Conservation (phyloP, 2,113 vertebrate species). For the Dipodomys spectabilis region DNA sequence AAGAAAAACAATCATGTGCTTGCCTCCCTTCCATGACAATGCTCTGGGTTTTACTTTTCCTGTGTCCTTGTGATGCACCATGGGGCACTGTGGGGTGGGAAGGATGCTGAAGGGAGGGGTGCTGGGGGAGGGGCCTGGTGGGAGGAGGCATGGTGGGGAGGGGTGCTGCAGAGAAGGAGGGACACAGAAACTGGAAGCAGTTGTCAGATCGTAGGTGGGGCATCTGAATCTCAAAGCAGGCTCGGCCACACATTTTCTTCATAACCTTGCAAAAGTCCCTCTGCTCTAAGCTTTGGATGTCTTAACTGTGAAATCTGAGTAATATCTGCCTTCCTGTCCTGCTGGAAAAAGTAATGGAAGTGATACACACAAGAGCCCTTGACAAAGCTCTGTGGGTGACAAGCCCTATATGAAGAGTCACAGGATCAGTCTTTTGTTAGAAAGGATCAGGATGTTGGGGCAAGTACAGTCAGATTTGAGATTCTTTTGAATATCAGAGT, state of each 20-base stretch:
- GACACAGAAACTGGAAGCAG: neutral
- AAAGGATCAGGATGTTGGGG: neutral
- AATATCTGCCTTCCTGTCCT: neutral
- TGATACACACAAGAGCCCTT: neutral
- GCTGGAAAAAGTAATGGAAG: slow-evolving; percentile 40
- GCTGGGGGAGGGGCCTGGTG: neutral
- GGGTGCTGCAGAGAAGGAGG: neutral
- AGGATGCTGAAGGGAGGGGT: no score
- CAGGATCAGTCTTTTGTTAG: neutral
- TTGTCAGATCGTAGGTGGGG: neutral
- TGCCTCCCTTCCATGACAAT: slow-evolving; percentile 5
- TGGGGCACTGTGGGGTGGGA: fast-evolving
- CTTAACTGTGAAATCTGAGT: slow-evolving; percentile 54
- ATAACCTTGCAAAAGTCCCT: slow-evolving; percentile 58
- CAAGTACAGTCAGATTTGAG: neutral
- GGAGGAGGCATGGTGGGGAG: fast-evolving
- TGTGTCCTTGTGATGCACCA: neutral
- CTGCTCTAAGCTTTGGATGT: slow-evolving; percentile 25
- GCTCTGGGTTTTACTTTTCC: neutral
- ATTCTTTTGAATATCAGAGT: neutral
- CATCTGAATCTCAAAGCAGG: neutral
- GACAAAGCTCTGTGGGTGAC: neutral
- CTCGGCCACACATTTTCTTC: slow-evolving; percentile 31
- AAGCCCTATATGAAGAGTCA: neutral
- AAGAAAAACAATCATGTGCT: slow-evolving; percentile 19